A percentile compares a stretch with the other conserved stretches of the same genome.
Evolutionary conservation across 2,113 vertebrate species (phyloP).

Genomic region (Bombycilla garrulus): DNA sequence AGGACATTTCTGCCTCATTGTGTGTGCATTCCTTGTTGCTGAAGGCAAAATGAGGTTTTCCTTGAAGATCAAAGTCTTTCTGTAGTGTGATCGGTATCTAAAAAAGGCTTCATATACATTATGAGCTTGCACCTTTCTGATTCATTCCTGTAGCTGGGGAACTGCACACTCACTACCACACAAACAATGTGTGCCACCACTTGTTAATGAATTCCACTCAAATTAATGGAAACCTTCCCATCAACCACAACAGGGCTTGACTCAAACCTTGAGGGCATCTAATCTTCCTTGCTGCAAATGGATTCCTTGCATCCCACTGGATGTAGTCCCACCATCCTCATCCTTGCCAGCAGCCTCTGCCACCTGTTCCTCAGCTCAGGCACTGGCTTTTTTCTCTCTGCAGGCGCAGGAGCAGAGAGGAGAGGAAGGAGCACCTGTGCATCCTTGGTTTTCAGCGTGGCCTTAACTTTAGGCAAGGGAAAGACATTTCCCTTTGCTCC

Average conservation of each 20-base stretch:
- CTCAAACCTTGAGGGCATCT: background rate
- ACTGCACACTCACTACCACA: background rate
- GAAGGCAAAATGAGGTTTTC: background rate
- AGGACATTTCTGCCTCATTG: background rate
- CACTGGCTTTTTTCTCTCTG: background rate
- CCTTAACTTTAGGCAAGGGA: background rate
- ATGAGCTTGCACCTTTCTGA: slow-evolving; percentile 2
- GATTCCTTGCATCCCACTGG: background rate
- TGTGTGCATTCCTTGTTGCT: background rate
- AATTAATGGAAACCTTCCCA: background rate
- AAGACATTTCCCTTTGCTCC: background rate
- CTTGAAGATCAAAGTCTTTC: slow-evolving; percentile 28
- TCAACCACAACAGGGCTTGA: background rate
- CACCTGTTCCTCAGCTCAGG: background rate
- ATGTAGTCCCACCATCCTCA: background rate
- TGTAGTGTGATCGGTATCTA: background rate
- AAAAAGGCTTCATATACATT: background rate
- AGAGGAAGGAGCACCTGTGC: background rate
- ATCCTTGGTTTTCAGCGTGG: background rate
- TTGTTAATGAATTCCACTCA: background rate
- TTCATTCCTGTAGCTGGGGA: background rate
- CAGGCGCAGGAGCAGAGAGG: background rate
- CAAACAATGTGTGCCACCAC: background rate
- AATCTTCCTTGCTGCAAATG: background rate
- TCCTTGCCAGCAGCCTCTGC: background rate